A percentile compares a stretch with the other conserved stretches of the same genome.
Evolutionary conservation across 1,140 invertebrate genomes (phyloP).

Genomic region (roundworm (Caenorhabditis elegans)): WBcel235 BX284606.5:9241501-9242000

Average conservation of each 20-base stretch:
- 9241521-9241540: no score
- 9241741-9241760: not conserved
- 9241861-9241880: not conserved
- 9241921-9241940: not conserved
- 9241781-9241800: not conserved
- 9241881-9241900: slow-evolving; percentile 21
- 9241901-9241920: slow-evolving; percentile 6
- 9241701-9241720: no score
- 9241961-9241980: not conserved
- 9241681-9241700: no score
- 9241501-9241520: no score
- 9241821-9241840: not conserved
- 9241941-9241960: not conserved
- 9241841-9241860: not conserved
- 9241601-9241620: no score
- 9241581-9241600: no score
- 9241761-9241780: not conserved
- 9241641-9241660: no score
- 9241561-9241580: no score
- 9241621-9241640: no score
- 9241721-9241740: not conserved
- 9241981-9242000: not conserved
- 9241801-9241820: not conserved
- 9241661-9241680: no score
- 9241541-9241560: no score